These are phyloP conservation scores for Elegia similella DNA, from an alignment of 2,888 invertebrate species.

Conservation along the genomic window DNA sequence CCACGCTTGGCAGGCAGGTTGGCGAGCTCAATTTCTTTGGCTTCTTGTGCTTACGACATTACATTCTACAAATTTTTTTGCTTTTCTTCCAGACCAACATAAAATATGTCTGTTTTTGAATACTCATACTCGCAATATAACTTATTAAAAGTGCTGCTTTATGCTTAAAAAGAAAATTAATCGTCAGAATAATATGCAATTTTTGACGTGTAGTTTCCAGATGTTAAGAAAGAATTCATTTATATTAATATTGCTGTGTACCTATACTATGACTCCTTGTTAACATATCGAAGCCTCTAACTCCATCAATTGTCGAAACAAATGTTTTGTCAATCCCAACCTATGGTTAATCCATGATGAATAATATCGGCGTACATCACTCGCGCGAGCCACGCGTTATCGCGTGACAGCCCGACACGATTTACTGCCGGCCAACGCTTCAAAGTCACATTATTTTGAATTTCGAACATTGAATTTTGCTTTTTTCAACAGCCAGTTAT, in stretches of 20 bases:
- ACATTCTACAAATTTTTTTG: too few relatives aligned
- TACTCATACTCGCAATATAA: too few relatives aligned
- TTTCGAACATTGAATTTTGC: slow-evolving; percentile 33
- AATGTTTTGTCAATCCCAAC: slow-evolving; percentile 14
- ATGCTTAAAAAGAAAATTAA: too few relatives aligned
- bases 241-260: not conserved
- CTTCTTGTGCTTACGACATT: too few relatives aligned
- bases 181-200: too few relatives aligned
- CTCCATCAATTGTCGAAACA: slow-evolving; percentile 6
- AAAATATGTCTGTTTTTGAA: too few relatives aligned
- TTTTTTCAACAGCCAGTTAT: slow-evolving; percentile 27
- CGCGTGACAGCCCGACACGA: slow-evolving; percentile 36
- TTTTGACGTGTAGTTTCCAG: too few relatives aligned
- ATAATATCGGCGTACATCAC: slow-evolving; percentile 47
- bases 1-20: too few relatives aligned
- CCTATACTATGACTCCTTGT: not conserved
- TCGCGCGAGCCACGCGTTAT: slow-evolving; percentile 34
- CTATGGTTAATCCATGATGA: slow-evolving; percentile 27
- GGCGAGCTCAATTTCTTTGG: too few relatives aligned
- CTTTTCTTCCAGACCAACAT: too few relatives aligned
- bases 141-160: too few relatives aligned
- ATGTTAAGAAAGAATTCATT: too few relatives aligned
- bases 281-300: not conserved
- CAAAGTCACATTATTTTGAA: slow-evolving; percentile 32
- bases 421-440: slow-evolving; percentile 41